phyloP scores from a whole-genome alignment of 2,113 vertebrate genomes.

The Protobothrops flavoviridis region DNA sequence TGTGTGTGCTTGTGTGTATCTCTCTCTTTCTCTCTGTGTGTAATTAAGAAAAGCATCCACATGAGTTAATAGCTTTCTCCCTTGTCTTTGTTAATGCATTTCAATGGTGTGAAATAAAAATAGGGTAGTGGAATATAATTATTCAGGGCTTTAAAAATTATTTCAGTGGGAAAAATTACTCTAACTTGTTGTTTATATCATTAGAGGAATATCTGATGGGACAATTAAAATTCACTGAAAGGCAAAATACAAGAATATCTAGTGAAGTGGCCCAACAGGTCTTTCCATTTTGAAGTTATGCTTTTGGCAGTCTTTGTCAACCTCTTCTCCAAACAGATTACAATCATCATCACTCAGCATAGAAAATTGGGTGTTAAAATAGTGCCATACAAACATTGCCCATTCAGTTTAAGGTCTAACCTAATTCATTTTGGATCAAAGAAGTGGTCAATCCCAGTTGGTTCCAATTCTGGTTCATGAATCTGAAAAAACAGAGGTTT shows the following conservation, averaged over 20 bases:
- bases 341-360: neutral
- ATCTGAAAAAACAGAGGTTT: neutral
- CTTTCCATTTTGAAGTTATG: neutral
- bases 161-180: neutral
- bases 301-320: neutral
- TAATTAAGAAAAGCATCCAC: neutral
- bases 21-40: too few relatives aligned
- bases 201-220: neutral
- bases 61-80: neutral
- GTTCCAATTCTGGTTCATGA: neutral
- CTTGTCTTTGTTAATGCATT: neutral
- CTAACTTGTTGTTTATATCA: neutral
- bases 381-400: neutral
- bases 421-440: neutral
- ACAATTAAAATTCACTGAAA: neutral
- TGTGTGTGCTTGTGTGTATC: neutral
- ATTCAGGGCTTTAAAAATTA: neutral
- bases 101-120: neutral
- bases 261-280: neutral
- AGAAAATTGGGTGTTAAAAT: neutral
- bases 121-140: neutral
- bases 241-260: neutral
- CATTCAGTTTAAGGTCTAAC: neutral
- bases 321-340: neutral
- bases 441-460: neutral